phyloP scores from a whole-genome alignment of 2,113 vertebrate genomes.

The Salvelinus fontinalis region DNA sequence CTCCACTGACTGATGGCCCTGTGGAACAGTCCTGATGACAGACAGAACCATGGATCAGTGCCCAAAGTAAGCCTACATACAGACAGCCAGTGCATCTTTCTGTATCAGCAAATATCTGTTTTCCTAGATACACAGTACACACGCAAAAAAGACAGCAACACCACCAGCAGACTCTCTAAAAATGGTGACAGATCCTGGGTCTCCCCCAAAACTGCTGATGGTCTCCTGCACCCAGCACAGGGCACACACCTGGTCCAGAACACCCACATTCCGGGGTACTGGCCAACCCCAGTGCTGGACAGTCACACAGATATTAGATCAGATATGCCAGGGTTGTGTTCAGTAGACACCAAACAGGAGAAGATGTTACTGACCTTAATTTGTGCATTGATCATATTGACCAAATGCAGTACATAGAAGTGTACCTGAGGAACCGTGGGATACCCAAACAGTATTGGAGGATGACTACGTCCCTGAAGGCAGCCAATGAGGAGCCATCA shows the following conservation, averaged over 20 bases:
- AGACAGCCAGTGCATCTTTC: neutral
- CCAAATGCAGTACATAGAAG: neutral
- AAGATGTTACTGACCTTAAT: neutral
- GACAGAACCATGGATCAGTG: too few relatives aligned
- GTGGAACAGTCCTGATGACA: constrained; percentile 65
- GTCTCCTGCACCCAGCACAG: constrained; percentile 70
- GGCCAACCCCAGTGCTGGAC: constrained; percentile 56
- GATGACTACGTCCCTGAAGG: constrained; percentile 70
- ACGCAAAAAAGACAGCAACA: constrained; percentile 57
- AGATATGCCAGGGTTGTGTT: too few relatives aligned
- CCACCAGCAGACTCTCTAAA: constrained; percentile 70
- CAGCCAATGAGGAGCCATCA: constrained; percentile 72
- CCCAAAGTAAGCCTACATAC: neutral
- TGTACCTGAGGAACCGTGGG: constrained; percentile 74
- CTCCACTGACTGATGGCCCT: constrained; percentile 62
- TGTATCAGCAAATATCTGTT: neutral
- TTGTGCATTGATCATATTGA: neutral
- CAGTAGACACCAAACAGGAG: too few relatives aligned
- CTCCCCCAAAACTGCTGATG: constrained; percentile 69
- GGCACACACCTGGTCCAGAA: constrained; percentile 69
- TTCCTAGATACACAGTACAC: neutral
- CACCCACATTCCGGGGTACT: constrained; percentile 66
- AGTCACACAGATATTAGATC: too few relatives aligned
- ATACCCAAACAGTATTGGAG: constrained; percentile 75
- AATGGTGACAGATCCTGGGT: constrained; percentile 69